Conservation (phyloP, 2,888 invertebrate genomes). For the Aspidapion aeneum region DNA sequence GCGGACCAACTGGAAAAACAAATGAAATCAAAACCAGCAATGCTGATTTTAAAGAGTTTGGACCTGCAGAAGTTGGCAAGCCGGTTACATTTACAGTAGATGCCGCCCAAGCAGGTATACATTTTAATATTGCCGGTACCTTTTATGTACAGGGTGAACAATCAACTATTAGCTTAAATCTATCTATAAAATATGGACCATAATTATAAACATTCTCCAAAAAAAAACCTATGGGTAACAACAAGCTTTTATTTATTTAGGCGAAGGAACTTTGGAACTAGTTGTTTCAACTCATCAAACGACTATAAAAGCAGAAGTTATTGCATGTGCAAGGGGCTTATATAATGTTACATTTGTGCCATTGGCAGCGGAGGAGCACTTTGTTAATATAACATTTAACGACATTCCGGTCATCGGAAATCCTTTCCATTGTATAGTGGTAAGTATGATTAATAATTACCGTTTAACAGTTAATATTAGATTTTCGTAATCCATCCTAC, state of each 20-base stretch:
- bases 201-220: no score
- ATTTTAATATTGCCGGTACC: no score
- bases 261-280: conserved; percentile 88
- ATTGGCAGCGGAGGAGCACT: conserved; percentile 84
- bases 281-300: conserved; percentile 88
- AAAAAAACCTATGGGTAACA: no score
- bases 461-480: no score
- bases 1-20: conserved; percentile 53
- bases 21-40: conserved; percentile 33
- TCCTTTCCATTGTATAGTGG: conserved; percentile 75
- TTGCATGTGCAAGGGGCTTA: conserved; percentile 84
- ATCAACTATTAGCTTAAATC: no score
- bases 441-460: conserved; percentile 28
- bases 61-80: conserved; percentile 67
- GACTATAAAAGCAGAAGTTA: conserved; percentile 80
- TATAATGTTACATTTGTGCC: conserved; percentile 93
- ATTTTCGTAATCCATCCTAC: no score
- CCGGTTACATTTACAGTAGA: conserved; percentile 92
- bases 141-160: no score
- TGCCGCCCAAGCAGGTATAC: conserved; percentile 83
- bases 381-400: conserved; percentile 91
- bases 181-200: no score
- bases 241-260: no score
- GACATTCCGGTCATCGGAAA: conserved; percentile 88
- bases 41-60: conserved; percentile 24